Evolutionary conservation across 2,888 invertebrate species (phyloP).

Genomic region (Drosophila antonietae): DNA sequence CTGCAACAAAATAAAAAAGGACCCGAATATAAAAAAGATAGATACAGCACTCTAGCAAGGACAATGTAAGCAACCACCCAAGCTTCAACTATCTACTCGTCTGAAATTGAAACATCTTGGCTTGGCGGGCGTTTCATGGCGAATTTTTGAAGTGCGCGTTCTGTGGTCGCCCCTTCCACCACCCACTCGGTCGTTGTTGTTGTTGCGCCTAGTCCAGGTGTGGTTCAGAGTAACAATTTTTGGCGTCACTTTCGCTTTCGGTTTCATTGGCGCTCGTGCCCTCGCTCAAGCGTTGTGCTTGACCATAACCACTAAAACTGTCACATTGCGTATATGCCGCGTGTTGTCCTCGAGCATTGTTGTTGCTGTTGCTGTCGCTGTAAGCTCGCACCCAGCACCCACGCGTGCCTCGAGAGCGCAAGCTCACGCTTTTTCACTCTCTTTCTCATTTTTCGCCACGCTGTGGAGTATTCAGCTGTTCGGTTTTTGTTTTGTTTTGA

Average conservation of each 20-base stretch:
- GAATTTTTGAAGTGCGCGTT: slow-evolving; percentile 52
- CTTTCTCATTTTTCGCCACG: slow-evolving; percentile 9
- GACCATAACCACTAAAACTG: slow-evolving; percentile 81
- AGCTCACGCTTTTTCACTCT: slow-evolving; percentile 23
- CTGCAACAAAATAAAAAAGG: background rate
- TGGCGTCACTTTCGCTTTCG: slow-evolving; percentile 66
- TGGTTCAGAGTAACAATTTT: slow-evolving; percentile 47
- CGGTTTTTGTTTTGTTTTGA: slow-evolving; percentile 62
- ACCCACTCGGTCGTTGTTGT: slow-evolving; percentile 30
- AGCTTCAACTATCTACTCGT: slow-evolving; percentile 24
- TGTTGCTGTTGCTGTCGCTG: slow-evolving; percentile 31
- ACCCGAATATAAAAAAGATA: background rate
- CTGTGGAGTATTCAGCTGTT: slow-evolving; percentile 57
- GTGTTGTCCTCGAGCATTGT: slow-evolving; percentile 66
- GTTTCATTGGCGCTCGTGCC: slow-evolving; percentile 49
- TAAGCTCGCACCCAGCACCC: slow-evolving; percentile 48
- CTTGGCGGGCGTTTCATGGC: slow-evolving; percentile 59
- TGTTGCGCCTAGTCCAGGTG: slow-evolving; percentile 51
- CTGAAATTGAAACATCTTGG: slow-evolving; percentile 61
- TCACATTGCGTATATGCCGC: slow-evolving; percentile 80
- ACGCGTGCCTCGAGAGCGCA: slow-evolving; percentile 42
- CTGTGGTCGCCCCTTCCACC: slow-evolving; percentile 32
- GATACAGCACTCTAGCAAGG: slow-evolving; percentile 12
- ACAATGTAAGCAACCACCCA: slow-evolving; percentile 15
- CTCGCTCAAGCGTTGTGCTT: slow-evolving; percentile 77